These are phyloP conservation scores for Euphonia xanthogaster DNA, from an alignment of 2,797 vertebrate genomes.

Conservation along the genomic window DNA sequence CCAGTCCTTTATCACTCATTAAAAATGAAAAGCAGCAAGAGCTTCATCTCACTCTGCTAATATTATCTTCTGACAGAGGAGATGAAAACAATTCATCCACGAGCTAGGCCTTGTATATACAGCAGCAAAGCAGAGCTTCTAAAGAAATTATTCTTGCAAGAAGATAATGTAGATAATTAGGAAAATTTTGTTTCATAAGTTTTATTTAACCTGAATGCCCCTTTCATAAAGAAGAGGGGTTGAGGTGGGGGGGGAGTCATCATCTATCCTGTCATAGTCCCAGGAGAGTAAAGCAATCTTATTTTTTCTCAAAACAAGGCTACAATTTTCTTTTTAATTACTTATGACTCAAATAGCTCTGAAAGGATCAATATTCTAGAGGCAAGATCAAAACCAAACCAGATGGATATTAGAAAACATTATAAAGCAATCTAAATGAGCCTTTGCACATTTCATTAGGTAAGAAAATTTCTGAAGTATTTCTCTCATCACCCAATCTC, in stretches of 20 bases:
- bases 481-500: neutral
- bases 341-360: neutral
- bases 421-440: slow-evolving; percentile 12
- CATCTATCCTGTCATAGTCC: neutral
- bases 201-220: neutral
- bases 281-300: neutral
- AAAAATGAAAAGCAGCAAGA: neutral
- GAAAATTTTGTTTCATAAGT: neutral
- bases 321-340: slow-evolving; percentile 24
- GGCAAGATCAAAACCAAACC: neutral
- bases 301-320: neutral
- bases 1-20: neutral
- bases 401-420: slow-evolving; percentile 21
- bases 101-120: neutral
- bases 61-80: neutral
- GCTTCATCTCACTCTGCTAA: neutral
- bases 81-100: neutral
- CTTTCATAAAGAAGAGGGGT: neutral
- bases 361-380: slow-evolving; percentile 38
- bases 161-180: neutral
- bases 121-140: neutral
- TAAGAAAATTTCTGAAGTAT: neutral
- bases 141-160: neutral
- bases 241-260: neutral
- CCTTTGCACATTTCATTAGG: slow-evolving; percentile 30